These are phyloP conservation scores for Huso huso DNA, from an alignment of 2,797 vertebrate species.

Conservation along the genomic window DNA sequence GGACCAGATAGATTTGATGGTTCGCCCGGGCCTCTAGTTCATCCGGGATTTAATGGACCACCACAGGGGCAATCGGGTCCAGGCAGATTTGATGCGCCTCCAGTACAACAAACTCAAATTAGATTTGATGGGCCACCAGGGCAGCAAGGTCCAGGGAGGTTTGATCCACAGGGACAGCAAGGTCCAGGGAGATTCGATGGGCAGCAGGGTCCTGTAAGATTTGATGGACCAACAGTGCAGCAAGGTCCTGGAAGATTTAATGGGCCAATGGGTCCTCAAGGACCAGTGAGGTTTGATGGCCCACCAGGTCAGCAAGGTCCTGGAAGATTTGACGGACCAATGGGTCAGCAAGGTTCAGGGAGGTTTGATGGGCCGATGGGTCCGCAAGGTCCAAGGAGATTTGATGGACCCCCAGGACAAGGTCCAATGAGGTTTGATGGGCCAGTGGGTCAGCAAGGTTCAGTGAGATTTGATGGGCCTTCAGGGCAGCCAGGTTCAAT, in stretches of 20 bases:
- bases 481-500: slow-evolving; percentile 51
- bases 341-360: slow-evolving; percentile 55
- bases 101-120: slow-evolving; percentile 34
- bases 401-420: slow-evolving; percentile 40
- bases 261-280: slow-evolving; percentile 35
- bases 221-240: slow-evolving; percentile 70
- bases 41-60: slow-evolving; percentile 26
- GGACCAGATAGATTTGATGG: slow-evolving; percentile 48
- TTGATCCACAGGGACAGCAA: slow-evolving; percentile 50
- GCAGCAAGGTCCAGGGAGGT: slow-evolving; percentile 54
- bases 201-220: slow-evolving; percentile 61
- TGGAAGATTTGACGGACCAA: slow-evolving; percentile 65
- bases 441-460: slow-evolving; percentile 43
- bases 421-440: slow-evolving; percentile 66
- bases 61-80: slow-evolving; percentile 37
- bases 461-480: slow-evolving; percentile 52
- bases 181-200: slow-evolving; percentile 52
- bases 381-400: slow-evolving; percentile 58
- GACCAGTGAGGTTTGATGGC: slow-evolving; percentile 64
- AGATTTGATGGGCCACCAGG: slow-evolving; percentile 63
- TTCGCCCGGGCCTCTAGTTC: slow-evolving; percentile 49
- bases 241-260: slow-evolving; percentile 54
- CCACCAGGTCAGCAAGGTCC: slow-evolving; percentile 52
- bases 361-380: slow-evolving; percentile 41
- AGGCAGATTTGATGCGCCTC: slow-evolving; percentile 60